These are phyloP conservation scores for Pogonocichla stellata DNA, from an alignment of 2,113 vertebrate species.

Conservation along the genomic window DNA sequence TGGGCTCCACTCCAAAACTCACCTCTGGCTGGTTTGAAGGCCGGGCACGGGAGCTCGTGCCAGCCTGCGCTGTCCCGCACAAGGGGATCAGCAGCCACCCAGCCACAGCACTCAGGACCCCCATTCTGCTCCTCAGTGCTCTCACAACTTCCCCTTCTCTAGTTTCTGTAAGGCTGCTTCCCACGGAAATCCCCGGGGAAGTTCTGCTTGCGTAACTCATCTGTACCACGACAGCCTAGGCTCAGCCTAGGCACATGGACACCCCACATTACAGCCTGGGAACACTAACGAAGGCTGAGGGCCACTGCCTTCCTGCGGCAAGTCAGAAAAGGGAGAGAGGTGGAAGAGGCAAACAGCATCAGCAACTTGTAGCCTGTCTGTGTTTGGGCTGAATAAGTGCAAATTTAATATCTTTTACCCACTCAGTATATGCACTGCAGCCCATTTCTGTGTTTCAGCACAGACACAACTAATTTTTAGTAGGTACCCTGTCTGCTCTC, in stretches of 20 bases:
- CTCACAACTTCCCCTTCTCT: background rate
- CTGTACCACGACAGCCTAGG: background rate
- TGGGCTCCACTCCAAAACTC: background rate
- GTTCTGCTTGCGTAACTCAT: background rate
- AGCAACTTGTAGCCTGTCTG: background rate
- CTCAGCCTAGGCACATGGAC: background rate
- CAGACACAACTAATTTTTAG: background rate
- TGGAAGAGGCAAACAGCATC: background rate
- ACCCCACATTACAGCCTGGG: background rate
- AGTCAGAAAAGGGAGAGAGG: background rate
- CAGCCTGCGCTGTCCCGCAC: background rate
- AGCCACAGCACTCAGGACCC: background rate
- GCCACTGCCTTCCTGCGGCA: background rate
- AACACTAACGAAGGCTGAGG: background rate
- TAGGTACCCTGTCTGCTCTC: background rate
- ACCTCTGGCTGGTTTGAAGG: background rate
- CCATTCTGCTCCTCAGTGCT: background rate
- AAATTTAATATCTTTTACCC: slow-evolving; percentile 9
- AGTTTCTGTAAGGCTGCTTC: background rate
- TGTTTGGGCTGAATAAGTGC: background rate
- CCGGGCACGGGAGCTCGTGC: accelerated
- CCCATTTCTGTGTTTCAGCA: slow-evolving; percentile 13
- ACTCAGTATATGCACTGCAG: background rate
- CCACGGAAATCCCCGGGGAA: background rate
- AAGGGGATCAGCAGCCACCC: background rate